Base-by-base conservation (phyloP, 2,888 invertebrate species). In the Melipona beecheii region DNA sequence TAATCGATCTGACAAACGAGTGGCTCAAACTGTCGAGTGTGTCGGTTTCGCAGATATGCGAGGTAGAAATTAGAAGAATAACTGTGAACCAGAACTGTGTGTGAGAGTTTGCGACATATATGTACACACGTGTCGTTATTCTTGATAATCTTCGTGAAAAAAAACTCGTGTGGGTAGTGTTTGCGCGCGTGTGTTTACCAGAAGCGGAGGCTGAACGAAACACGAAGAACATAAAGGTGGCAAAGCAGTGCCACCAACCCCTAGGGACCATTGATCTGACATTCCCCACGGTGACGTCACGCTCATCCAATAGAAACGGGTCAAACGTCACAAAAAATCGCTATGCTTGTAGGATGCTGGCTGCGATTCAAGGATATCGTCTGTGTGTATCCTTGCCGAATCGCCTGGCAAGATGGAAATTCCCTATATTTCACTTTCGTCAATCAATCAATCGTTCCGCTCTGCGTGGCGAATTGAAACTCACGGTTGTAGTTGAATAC, bases 181-280 rank as follows among this genome's bases (percentile, higher is more conserved):
- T 21, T 0, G 70, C 36, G 56, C 54, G 68, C 78, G 70, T 74
- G 79, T 65, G 73, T 75, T 64, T 43, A 60, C 50, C 74, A 21
- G 64, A 50, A 70, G 72, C 60, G 72, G n/a, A 31, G 43, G 69
- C 52, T 68, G 52, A 64, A 70, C 60, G 66, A 21, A 21, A 21
- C 69, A 27, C 73, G 83, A 69, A 70, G 71, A 81, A 83, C 76
- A 85, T 72, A 76, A 69, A 86, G 84, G 83, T 82, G 68, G 77
- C 58, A 71, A 84, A 87, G 81, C 89, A 77, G 84, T 88, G 87
- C 84, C 87, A 86, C 80, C 91, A 90, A 87, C 88, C 87, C 89
- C 87, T 80, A 87, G 90, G 87, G 92, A 92, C 91, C 92, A 93
- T 93, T 92, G 92, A 93, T 93, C 92, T 91, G 92, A 91, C 91